Percentiles rank a stretch among this genome's conserved stretches.
These are phyloP conservation scores for Centropus bengalensis DNA, from an alignment of 2,113 vertebrate genomes.

Conservation along the genomic window DNA sequence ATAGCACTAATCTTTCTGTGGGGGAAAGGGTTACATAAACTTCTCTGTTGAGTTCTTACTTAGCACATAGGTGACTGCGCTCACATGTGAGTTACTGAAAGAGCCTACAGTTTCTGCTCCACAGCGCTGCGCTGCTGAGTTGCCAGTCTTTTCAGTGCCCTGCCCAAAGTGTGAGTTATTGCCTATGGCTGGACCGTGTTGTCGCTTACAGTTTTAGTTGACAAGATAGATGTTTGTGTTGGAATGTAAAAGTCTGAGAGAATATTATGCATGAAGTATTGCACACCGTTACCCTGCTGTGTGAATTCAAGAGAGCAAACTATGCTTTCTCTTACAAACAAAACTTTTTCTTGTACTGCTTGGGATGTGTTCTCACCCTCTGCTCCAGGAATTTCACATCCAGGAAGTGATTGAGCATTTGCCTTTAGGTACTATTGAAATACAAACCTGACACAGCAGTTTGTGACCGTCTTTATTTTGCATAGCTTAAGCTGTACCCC, in stretches of 20 bases:
- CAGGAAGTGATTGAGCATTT: neutral
- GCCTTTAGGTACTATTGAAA: neutral
- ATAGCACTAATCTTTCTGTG: neutral
- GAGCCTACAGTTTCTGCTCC: neutral
- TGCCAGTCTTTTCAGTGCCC: neutral
- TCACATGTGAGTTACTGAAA: neutral
- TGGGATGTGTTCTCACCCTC: neutral
- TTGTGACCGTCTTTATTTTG: neutral
- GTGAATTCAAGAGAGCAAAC: neutral
- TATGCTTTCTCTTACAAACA: neutral
- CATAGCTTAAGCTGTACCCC: neutral
- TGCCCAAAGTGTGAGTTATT: neutral
- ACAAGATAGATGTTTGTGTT: neutral
- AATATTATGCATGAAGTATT: neutral
- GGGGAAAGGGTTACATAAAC: neutral
- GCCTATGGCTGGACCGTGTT: neutral
- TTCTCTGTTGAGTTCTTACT: neutral
- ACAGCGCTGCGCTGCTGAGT: neutral
- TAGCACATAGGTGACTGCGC: neutral
- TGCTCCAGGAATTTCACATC: neutral
- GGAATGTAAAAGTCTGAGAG: neutral
- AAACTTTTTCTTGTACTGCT: neutral
- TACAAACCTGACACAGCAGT: neutral
- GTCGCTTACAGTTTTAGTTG: neutral
- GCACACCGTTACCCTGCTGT: neutral